Conservation (phyloP, 2,113 vertebrate genomes). For the Trogon melanurus region DNA sequence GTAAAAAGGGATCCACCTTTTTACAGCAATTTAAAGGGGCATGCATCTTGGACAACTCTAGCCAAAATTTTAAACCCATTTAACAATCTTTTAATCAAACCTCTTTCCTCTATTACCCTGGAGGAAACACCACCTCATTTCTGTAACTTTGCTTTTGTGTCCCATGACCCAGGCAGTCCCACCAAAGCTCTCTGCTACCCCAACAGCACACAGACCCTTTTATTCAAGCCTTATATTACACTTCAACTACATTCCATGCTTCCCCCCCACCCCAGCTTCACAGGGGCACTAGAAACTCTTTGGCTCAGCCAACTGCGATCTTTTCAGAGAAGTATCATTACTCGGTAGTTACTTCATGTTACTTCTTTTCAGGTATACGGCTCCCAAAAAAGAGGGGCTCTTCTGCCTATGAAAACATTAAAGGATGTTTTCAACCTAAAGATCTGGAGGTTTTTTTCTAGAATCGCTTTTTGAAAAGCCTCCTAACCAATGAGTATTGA, state of each 20-base stretch:
- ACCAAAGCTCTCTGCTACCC: not conserved
- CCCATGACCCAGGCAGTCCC: not conserved
- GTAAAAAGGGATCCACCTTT: not conserved
- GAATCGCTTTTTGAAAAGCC: not conserved
- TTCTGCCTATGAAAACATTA: not conserved
- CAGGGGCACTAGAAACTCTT: not conserved
- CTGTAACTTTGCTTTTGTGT: not conserved
- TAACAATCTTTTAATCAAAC: not conserved
- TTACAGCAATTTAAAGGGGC: not conserved
- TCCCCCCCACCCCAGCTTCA: too few relatives aligned
- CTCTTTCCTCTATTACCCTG: not conserved
- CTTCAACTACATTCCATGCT: not conserved
- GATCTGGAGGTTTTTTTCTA: not conserved
- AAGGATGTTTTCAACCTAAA: not conserved
- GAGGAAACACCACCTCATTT: not conserved
- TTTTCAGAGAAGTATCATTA: not conserved
- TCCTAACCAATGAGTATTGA: not conserved
- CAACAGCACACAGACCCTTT: not conserved
- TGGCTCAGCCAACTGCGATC: not conserved
- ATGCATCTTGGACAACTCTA: not conserved
- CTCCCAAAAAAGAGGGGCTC: not conserved
- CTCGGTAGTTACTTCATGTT: rapidly evolving
- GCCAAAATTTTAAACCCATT: not conserved
- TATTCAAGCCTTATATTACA: not conserved
- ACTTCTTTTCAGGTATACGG: not conserved